phyloP scores from a whole-genome alignment of 2,113 vertebrate genomes.

The Hucho hucho region DNA sequence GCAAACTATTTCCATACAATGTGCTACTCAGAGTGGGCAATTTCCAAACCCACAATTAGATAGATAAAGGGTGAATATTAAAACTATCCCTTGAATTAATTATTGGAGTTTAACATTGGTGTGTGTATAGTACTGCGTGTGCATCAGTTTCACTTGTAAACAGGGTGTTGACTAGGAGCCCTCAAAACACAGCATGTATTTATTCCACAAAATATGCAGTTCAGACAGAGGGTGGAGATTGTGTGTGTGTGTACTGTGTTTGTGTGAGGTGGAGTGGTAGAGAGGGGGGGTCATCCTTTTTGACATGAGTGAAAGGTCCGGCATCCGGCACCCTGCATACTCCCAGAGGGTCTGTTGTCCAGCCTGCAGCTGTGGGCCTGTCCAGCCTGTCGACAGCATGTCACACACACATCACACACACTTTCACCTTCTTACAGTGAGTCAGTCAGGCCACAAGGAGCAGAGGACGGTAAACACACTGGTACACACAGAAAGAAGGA shows the following conservation, averaged over 20 bases:
- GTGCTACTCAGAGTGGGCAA: no score
- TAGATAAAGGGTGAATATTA: not conserved
- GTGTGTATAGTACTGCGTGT: no score
- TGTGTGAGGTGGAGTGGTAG: not conserved
- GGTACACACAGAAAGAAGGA: conserved; percentile 28
- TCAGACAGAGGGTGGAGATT: not conserved
- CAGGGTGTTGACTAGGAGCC: no score
- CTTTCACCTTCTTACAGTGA: conserved; percentile 41
- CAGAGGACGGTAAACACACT: conserved; percentile 11
- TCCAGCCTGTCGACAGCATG: conserved; percentile 18
- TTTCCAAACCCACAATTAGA: no score
- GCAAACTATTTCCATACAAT: conserved; percentile 43
- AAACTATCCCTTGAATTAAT: not conserved
- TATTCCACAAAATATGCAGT: no score
- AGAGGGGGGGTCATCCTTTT: conserved; percentile 15
- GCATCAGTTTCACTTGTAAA: no score
- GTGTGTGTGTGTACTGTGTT: conserved; percentile 8
- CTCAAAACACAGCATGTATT: no score
- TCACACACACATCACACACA: conserved; percentile 18
- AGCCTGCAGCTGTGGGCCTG: conserved; percentile 30
- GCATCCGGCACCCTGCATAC: conserved; percentile 23
- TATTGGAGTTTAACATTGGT: not conserved
- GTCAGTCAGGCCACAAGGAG: conserved; percentile 19
- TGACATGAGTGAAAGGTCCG: conserved; percentile 13
- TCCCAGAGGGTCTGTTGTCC: conserved; percentile 23